Base-by-base conservation (phyloP, 2,797 vertebrate species). In the Neoniphon sammara region DNA sequence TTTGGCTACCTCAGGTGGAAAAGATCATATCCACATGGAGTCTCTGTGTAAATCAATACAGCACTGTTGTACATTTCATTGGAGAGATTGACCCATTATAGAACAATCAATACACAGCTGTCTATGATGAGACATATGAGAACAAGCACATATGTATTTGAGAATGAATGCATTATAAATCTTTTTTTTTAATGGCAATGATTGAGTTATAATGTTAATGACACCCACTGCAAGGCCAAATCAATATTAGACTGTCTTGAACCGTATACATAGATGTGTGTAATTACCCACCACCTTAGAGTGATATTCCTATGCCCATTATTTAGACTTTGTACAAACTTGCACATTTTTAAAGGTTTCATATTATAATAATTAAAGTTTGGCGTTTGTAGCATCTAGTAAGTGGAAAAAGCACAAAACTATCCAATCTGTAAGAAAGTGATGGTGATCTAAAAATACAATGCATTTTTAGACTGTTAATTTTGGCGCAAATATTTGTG, bases 71-170 rank as follows among this genome's bases (percentile, higher is more conserved):
- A 4, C 18, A 14, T 23, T 46, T 46, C 47, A 73, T 66, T 56
- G 12, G 49, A 76, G 1, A 0, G 7, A 47, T 20, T 34, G n/a
- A 42, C 10, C 25, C 7, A 0, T 9, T 23, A 7, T 7, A 58
- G 53, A 23, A 10, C 15, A 53, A 83, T 55, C 64, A 55, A 49
- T 70, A 10, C 23, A 54, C 12, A n/a, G 23, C 5, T 20, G 36
- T 54, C 9, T 63, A 57, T 30, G 23, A 57, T 39, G 7, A 2
- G 39, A 11, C 11, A 42, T 8, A 54, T 10, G 52, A 68, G 34
- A 75, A 55, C n/a, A 21, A 53, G 31, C 31, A 36, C 23, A 65
- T 1, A 21, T 69, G 20, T 15, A 20, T 54, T 52, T 20, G 60
- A 27, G 7, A 52, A 14, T 31, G 36, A n/a, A 61, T 36, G 2